Conservation (phyloP, 2,797 vertebrate species). For the Enteromius anoplus region DNA sequence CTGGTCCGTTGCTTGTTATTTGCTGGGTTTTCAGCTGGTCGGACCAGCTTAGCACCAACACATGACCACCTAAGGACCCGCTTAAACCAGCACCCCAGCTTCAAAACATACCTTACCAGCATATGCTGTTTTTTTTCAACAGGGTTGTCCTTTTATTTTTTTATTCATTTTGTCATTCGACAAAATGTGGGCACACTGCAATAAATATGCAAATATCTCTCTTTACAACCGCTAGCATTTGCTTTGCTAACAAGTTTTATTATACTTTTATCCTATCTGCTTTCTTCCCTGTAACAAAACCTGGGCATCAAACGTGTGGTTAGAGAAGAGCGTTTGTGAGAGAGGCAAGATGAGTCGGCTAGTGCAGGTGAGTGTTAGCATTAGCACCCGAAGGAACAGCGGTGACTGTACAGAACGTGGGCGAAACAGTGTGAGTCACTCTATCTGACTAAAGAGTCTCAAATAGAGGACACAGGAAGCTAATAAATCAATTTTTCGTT, state of each 20-base stretch:
- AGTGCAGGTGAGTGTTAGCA: slow-evolving; percentile 49
- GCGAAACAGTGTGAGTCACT: slow-evolving; percentile 38
- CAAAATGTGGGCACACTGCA: neutral
- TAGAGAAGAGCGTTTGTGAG: slow-evolving; percentile 1
- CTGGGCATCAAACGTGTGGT: neutral
- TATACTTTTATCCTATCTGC: neutral
- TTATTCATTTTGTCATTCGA: neutral
- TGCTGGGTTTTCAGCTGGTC: too few species aligned
- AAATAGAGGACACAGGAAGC: slow-evolving; percentile 16
- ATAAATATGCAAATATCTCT: neutral
- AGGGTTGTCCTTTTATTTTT: neutral
- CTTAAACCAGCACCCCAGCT: too few species aligned
- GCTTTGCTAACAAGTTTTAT: neutral
- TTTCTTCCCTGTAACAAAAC: neutral
- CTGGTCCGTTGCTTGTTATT: too few species aligned
- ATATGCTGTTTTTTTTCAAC: too few species aligned
- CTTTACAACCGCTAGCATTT: neutral
- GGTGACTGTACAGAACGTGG: slow-evolving; percentile 3
- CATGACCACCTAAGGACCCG: too few species aligned
- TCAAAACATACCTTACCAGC: too few species aligned
- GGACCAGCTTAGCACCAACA: too few species aligned
- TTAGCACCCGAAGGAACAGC: slow-evolving; percentile 29
- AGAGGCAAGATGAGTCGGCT: neutral
- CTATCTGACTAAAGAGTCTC: slow-evolving; percentile 26
- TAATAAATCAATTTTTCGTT: slow-evolving; percentile 13